Conservation (phyloP, 2,888 invertebrate genomes). For the Agriopis leucophaearia region DNA sequence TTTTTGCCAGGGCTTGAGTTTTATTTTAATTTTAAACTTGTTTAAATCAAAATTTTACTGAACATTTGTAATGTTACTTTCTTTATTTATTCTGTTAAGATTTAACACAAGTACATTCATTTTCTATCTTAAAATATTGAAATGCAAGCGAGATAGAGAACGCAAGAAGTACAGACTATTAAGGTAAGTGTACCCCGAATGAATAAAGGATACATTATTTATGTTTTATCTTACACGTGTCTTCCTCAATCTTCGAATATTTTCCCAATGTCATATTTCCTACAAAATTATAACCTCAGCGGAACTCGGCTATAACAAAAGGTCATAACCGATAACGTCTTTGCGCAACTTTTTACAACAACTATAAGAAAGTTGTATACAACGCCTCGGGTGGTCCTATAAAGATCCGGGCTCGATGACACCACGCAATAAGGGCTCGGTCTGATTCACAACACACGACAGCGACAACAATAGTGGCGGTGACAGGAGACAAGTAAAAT, state of each 20-base stretch:
- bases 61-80: too few relatives aligned
- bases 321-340: conserved; percentile 33
- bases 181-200: not conserved
- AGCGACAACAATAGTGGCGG: conserved; percentile 5
- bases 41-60: too few relatives aligned
- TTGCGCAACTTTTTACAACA: conserved; percentile 42
- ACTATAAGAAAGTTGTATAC: conserved; percentile 42
- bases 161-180: too few relatives aligned
- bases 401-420: conserved; percentile 34
- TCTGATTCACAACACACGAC: conserved; percentile 15
- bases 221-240: not conserved
- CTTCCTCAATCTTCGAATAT: not conserved
- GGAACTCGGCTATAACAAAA: conserved; percentile 16
- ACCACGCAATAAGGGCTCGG: conserved; percentile 28
- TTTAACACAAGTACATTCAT: too few relatives aligned
- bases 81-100: too few relatives aligned
- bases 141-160: too few relatives aligned
- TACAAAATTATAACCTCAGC: conserved; percentile 8
- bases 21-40: too few relatives aligned
- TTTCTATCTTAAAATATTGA: too few relatives aligned
- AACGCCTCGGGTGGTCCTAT: conserved; percentile 34
- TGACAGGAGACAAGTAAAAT: conserved; percentile 13
- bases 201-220: not conserved
- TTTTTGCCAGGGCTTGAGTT: too few relatives aligned
- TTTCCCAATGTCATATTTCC: conserved; percentile 1